phyloP scores from a whole-genome alignment of 2,888 invertebrate species.

The Eristalinus aeneus region DNA sequence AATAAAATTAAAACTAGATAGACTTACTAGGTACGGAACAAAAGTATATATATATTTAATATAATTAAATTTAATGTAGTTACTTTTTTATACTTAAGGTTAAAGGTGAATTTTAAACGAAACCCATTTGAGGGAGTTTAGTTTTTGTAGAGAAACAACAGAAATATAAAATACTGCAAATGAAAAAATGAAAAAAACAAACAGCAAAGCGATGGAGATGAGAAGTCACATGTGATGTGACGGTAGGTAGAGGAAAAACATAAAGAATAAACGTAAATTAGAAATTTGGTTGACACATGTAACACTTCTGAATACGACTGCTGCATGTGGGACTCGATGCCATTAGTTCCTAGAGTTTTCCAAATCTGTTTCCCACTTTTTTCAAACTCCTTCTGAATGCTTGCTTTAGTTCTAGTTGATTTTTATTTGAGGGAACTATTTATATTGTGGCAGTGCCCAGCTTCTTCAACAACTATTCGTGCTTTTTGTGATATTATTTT shows the following conservation, averaged over 20 bases:
- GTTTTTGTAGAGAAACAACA: slow-evolving; percentile 59
- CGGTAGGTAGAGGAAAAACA: slow-evolving; percentile 57
- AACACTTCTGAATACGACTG: slow-evolving; percentile 21
- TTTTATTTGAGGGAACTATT: too few species aligned
- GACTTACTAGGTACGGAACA: slow-evolving; percentile 63
- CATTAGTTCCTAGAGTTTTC: slow-evolving; percentile 57
- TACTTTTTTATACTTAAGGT: slow-evolving; percentile 69
- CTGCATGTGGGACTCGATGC: slow-evolving; percentile 6
- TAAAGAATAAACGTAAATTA: slow-evolving; percentile 31
- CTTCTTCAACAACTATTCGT: too few species aligned
- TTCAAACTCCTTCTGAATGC: neutral
- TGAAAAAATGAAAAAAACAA: neutral
- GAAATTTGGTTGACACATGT: slow-evolving; percentile 33
- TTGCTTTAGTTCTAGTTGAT: neutral
- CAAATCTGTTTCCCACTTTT: neutral
- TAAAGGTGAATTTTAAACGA: slow-evolving; percentile 45
- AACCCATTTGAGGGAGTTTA: slow-evolving; percentile 22
- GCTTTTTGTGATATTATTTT: too few species aligned
- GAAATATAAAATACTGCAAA: slow-evolving; percentile 2
- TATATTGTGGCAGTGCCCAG: too few species aligned
- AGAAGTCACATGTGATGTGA: slow-evolving; percentile 1
- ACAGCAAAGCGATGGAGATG: slow-evolving; percentile 4
- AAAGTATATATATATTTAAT: slow-evolving; percentile 56
- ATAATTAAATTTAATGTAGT: slow-evolving; percentile 66
- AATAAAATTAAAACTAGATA: slow-evolving; percentile 59